phyloP scores from a whole-genome alignment of 92 coral and sea anemone genomes.

The Muricea muricata region DNA sequence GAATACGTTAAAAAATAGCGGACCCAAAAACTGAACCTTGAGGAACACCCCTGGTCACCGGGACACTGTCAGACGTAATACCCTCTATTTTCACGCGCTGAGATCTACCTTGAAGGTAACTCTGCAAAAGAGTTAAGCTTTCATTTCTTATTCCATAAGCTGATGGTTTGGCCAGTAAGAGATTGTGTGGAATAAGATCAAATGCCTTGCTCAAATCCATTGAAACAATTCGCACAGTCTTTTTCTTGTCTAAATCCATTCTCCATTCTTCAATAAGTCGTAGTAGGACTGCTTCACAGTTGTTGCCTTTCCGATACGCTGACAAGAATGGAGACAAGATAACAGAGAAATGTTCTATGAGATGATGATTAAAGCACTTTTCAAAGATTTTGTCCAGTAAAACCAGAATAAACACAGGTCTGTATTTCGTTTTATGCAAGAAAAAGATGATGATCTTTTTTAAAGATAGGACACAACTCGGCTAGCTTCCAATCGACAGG shows the following conservation, averaged over 20 bases:
- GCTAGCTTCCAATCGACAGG: slow-evolving; percentile 43
- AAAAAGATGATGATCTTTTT: slow-evolving; percentile 11
- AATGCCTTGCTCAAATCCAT: slow-evolving; percentile 71
- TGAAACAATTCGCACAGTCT: slow-evolving; percentile 60
- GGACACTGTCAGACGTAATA: slow-evolving; percentile 53
- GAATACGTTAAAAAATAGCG: too few relatives aligned
- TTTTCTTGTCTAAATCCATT: slow-evolving; percentile 59
- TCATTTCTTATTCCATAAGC: too few relatives aligned
- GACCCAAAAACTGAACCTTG: slow-evolving; percentile 56
- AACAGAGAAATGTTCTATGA: slow-evolving; percentile 35
- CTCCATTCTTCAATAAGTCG: slow-evolving; percentile 67
- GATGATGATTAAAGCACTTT: slow-evolving; percentile 13
- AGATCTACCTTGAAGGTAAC: slow-evolving; percentile 61
- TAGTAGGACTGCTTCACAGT: slow-evolving; percentile 57
- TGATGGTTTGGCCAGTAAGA: slow-evolving; percentile 60
- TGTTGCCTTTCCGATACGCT: slow-evolving; percentile 58
- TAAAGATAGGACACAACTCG: background rate
- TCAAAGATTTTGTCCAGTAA: slow-evolving; percentile 25
- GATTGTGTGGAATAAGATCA: slow-evolving; percentile 64
- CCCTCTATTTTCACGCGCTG: slow-evolving; percentile 56
- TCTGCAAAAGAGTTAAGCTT: too few relatives aligned
- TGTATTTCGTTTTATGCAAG: slow-evolving; percentile 25
- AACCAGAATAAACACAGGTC: slow-evolving; percentile 40
- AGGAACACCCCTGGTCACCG: too few relatives aligned
- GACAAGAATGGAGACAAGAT: too few relatives aligned